These are phyloP conservation scores for Halictus rubicundus DNA, from an alignment of 1,140 invertebrate species.

Conservation along the genomic window DNA sequence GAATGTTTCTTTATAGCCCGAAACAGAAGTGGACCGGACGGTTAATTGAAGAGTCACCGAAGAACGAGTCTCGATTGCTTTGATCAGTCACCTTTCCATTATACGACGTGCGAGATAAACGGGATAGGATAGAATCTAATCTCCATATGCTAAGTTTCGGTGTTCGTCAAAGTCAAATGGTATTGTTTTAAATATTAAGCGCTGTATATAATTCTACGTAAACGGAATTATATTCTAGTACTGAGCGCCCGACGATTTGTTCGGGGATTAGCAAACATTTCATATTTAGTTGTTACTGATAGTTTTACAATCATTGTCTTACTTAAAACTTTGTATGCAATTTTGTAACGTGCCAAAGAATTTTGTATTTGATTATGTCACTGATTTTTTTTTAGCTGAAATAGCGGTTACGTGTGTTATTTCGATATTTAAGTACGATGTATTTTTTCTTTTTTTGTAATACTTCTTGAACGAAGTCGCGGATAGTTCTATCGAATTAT, in stretches of 20 bases:
- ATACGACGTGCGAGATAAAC: conserved; percentile 13
- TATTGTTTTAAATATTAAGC: conserved; percentile 34
- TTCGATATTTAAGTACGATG: conserved; percentile 40
- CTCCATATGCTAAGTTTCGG: conserved; percentile 15
- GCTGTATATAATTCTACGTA: conserved; percentile 8
- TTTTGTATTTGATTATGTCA: conserved; percentile 27
- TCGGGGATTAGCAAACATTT: conserved; percentile 15
- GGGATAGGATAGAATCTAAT: background rate
- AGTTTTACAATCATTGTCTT: background rate
- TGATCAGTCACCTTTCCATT: background rate
- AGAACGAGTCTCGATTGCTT: background rate
- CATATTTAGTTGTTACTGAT: conserved; percentile 4
- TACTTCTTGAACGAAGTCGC: conserved; percentile 1
- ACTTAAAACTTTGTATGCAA: conserved; percentile 33
- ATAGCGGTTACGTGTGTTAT: conserved; percentile 10
- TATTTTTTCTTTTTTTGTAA: background rate
- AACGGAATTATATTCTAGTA: conserved; percentile 22
- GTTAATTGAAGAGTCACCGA: conserved; percentile 10
- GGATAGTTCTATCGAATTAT: conserved; percentile 41
- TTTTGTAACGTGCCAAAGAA: conserved; percentile 33
- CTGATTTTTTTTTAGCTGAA: conserved; percentile 18
- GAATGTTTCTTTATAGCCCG: conserved; percentile 17
- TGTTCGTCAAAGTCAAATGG: conserved; percentile 23
- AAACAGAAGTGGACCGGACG: conserved; percentile 12
- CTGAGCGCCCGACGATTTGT: conserved; percentile 1